Evolutionary conservation across 1,140 invertebrate genomes (phyloP), one percentile per base, ranked within the genome.

Genomic region (Papilio glaucus): DNA sequence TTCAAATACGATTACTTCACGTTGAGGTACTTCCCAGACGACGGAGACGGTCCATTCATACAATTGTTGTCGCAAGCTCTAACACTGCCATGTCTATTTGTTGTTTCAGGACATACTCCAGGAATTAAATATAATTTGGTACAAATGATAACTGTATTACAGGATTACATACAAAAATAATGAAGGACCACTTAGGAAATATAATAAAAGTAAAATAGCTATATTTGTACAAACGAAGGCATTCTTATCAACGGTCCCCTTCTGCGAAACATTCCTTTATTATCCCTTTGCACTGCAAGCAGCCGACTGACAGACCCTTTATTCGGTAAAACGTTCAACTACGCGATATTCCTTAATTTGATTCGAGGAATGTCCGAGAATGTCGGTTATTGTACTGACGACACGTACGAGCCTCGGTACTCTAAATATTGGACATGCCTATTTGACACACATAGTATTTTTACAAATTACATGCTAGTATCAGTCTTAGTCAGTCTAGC

Each of bases 301-400:
- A 53, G 49, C 49, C 49, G 18, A 53, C 49, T 53, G 49, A 53
- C 49, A 53, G 49, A 53, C 49, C 49, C 49, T 53, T 53, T 53
- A 53, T 53, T 53, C 49, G 49, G 49, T 53, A 24, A 53, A 53
- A 53, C 49, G 21, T 53, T 53, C 49, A 9, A 53, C 18, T 18
- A 53, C 49, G 49, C 49, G 49, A 53, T 53, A 53, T 53, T 53
- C 49, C 49, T 53, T 53, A 53, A 53, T 53, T 53, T 53, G 49
- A 53, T 53, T 53, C 49, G 49, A 53, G 49, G 21, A 53, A 24
- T 53, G 49, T 53, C 49, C 49, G 49, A 49, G 15, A 18, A 24
- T 21, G 49, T 53, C 9, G 49, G 49, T 53, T 53, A 53, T 53
- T 53, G 49, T 53, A 53, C 18, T 1, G 12, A 1, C 45, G 9